phyloP scores from a whole-genome alignment of 2,113 vertebrate genomes.

The Mirounga angustirostris region DNA sequence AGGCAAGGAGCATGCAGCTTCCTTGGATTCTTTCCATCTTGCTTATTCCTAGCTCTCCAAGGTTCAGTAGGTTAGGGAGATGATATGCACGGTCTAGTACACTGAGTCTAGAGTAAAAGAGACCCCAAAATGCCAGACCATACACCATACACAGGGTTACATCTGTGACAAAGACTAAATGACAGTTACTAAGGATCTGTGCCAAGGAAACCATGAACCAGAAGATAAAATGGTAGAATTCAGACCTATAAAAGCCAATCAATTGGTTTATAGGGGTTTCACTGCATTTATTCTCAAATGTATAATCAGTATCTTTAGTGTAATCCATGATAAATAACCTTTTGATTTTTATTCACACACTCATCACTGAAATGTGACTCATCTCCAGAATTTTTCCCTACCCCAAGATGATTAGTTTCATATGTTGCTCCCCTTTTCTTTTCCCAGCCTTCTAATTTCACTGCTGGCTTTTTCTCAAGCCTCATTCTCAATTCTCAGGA shows the following conservation, averaged over 20 bases:
- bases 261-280: background rate
- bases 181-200: background rate
- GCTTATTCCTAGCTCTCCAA: background rate
- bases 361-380: constrained; percentile 5
- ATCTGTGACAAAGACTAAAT: background rate
- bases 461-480: background rate
- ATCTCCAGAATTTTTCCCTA: background rate
- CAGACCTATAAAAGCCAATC: background rate
- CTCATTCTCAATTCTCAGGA: background rate
- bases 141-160: background rate
- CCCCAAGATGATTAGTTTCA: background rate
- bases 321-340: background rate
- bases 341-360: background rate
- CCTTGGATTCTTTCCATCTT: background rate
- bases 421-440: background rate
- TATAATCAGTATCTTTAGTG: background rate
- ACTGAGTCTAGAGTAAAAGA: background rate
- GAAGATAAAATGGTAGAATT: background rate
- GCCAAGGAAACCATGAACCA: background rate
- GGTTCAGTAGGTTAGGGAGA: background rate
- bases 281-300: background rate
- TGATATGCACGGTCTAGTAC: background rate
- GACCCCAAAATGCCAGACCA: background rate
- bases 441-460: background rate
- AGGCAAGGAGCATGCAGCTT: background rate